Conservation (phyloP, 2,888 invertebrate species). For the Conchocele bisecta region DNA sequence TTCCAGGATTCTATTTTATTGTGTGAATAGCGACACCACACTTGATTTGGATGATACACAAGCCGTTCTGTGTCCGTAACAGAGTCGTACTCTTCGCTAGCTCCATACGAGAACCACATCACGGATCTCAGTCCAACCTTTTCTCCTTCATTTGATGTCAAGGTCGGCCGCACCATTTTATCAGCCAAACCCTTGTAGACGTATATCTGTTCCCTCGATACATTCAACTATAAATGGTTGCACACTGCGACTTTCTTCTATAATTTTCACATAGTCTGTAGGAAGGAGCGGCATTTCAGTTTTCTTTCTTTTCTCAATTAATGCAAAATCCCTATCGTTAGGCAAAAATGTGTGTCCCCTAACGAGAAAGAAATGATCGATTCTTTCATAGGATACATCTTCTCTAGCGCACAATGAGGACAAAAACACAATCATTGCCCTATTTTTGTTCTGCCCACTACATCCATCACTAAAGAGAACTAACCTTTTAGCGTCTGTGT, state of each 20-base stretch:
- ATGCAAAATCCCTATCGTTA: conserved; percentile 3
- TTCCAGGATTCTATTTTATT: conserved; percentile 2
- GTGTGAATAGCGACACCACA: conserved; percentile 1
- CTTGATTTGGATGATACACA: conserved; percentile 5
- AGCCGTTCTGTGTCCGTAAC: background rate
- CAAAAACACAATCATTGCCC: no score
- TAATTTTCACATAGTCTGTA: background rate
- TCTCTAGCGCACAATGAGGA: no score
- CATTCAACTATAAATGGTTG: background rate
- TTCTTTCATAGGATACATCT: no score
- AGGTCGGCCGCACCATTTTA: background rate
- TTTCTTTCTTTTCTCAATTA: conserved; percentile 2
- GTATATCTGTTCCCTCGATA: background rate
- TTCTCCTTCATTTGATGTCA: background rate
- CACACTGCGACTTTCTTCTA: background rate
- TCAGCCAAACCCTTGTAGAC: background rate
- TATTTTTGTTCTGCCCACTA: no score
- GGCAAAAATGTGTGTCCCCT: background rate
- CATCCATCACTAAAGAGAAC: no score
- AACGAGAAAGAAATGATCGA: no score
- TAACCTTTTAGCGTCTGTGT: no score
- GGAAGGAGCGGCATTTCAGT: background rate
- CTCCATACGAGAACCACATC: conserved; percentile 11
- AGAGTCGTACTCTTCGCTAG: conserved; percentile 2
- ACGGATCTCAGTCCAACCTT: conserved; percentile 7